phyloP scores from a whole-genome alignment of 2,113 vertebrate species.

The Donacobius atricapilla region DNA sequence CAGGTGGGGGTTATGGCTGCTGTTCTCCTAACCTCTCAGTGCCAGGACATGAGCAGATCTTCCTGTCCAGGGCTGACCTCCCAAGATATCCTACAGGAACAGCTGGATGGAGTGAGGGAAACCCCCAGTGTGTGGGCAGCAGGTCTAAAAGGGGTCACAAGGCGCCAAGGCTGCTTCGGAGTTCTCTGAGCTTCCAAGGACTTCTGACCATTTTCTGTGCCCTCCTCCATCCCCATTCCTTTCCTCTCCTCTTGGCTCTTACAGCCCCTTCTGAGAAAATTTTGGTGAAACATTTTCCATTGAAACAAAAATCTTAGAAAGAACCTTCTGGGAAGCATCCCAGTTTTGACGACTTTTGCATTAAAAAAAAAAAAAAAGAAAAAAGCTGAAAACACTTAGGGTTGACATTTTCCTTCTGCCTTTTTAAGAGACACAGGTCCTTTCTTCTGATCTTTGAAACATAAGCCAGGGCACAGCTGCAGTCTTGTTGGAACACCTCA shows the following conservation, averaged over 20 bases:
- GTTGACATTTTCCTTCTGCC: not conserved
- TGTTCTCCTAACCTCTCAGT: not conserved
- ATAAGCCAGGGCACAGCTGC: not conserved
- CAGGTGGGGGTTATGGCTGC: not conserved
- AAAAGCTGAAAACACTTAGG: not conserved
- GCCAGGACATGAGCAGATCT: not conserved
- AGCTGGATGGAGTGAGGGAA: not conserved
- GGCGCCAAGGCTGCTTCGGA: rapidly evolving
- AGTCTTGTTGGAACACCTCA: not conserved
- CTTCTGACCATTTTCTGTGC: not conserved
- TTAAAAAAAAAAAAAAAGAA: not conserved
- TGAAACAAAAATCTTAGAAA: not conserved
- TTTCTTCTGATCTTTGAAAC: not conserved
- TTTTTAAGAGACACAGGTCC: not conserved
- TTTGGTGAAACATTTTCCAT: not conserved
- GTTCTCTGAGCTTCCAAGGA: not conserved
- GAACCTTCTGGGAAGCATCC: not conserved
- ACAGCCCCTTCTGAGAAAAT: not conserved
- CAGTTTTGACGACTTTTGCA: not conserved
- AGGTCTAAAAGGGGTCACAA: not conserved
- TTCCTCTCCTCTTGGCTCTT: not conserved
- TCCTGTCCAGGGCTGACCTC: not conserved
- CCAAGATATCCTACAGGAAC: not conserved
- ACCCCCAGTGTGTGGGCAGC: not conserved
- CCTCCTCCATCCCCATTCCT: not conserved